Base-by-base conservation (phyloP, 2,113 vertebrate species). In the Eulacestoma nigropectus region DNA sequence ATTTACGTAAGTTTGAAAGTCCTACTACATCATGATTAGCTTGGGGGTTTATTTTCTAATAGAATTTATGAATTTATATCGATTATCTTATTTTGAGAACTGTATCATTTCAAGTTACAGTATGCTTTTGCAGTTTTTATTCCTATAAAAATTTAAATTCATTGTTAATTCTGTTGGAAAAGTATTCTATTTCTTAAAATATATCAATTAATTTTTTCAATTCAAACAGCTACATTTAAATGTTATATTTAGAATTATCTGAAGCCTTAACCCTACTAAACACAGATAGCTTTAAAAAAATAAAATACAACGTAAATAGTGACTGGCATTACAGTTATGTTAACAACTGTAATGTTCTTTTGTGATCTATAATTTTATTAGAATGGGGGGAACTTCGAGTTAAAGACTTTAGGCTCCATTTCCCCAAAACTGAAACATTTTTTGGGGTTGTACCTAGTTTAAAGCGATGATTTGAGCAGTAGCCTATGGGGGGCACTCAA, bases 401-500 rank as follows among this genome's bases (percentile, higher is more conserved):
- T 73, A 49, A 56, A 32, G 39, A 37, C 22, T 89, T 74, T 42
- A 74, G 6, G 3, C 16, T 81, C 25, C 13, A 35, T 84, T 92
- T 30, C 11, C n/a, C 30, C 30, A 2, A n/a, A 18, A 75, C 0
- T 0, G 62, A 49, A 85, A 78, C 16, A 25, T 47, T 94, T 78
- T 68, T 74, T 22, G 3, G 33, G 22, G 79, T 75, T 23, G 16
- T 35, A 46, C 30, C 22, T 15, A 2, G 52, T 74, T 85, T 74
- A 11, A 77, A 92, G 37, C 7, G 62, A 83, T 94, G 63, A 90
- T 97, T 93, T 87, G 56, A 44, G 84, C 82, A 93, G 47, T 35
- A 47, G 92, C 98, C 98, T 95, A 98, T 97, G 98, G 98, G 96
- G 98, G 98, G 98, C 98, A 98, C 97, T 97, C 90, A 91, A 95